Conservation (phyloP, 1,140 invertebrate genomes). For the Micrasema longulum region DNA sequence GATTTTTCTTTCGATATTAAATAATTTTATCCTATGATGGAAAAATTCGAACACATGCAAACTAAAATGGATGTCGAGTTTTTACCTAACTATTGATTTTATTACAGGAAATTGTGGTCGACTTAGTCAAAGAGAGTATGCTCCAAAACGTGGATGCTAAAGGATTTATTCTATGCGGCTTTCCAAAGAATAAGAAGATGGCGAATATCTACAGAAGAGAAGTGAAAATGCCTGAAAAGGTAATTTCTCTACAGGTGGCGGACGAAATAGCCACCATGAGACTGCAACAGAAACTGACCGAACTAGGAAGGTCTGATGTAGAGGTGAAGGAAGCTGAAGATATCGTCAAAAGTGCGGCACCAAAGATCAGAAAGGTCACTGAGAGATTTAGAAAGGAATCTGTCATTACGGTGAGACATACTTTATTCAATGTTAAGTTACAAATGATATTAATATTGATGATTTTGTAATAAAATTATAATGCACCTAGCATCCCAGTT, state of each 20-base stretch:
- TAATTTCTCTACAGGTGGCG: conserved; percentile 64
- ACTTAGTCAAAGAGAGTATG: conserved; percentile 67
- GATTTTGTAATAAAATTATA: background rate
- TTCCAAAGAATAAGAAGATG: conserved; percentile 64
- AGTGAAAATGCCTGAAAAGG: conserved; percentile 65
- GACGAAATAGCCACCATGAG: conserved; percentile 57
- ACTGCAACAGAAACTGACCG: conserved; percentile 41
- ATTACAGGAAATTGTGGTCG: conserved; percentile 62
- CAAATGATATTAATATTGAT: background rate
- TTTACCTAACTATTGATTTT: too few species aligned
- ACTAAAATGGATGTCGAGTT: too few species aligned
- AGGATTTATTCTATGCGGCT: conserved; percentile 66
- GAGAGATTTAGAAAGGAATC: conserved; percentile 38
- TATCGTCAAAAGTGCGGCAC: conserved; percentile 33
- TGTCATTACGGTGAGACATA: conserved; percentile 28
- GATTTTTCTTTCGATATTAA: too few species aligned
- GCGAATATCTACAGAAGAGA: conserved; percentile 64
- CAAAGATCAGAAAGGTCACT: conserved; percentile 39
- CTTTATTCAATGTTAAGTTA: background rate
- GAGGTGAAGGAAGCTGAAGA: conserved; percentile 32
- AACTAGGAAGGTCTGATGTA: conserved; percentile 32
- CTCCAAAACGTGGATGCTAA: conserved; percentile 60
- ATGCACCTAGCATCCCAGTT: background rate
- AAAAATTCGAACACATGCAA: too few species aligned
- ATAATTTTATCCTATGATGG: too few species aligned